Conservation (phyloP, 2,888 invertebrate species). For the Acrobasis consociella region DNA sequence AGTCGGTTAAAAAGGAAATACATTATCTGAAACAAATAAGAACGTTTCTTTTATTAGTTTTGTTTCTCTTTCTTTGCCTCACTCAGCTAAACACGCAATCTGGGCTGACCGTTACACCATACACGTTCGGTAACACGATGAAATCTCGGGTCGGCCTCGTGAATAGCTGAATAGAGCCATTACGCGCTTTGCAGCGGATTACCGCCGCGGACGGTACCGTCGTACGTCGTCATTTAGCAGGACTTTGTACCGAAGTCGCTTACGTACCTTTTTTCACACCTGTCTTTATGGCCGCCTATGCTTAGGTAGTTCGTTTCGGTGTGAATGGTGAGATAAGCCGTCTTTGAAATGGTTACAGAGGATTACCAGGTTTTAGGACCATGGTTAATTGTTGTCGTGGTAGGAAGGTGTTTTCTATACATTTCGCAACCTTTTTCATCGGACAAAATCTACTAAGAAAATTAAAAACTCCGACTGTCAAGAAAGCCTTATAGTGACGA, state of each 20-base stretch:
- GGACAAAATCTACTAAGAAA: too few relatives aligned
- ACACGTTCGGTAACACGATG: neutral
- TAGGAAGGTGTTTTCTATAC: too few relatives aligned
- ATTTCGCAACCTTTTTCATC: too few relatives aligned
- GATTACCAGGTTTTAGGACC: too few relatives aligned
- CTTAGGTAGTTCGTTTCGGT: neutral
- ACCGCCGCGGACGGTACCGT: neutral
- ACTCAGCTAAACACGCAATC: conserved; percentile 8
- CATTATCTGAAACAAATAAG: neutral
- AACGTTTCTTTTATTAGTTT: conserved; percentile 15
- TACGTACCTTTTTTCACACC: neutral
- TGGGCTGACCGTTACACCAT: conserved; percentile 3
- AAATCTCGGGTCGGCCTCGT: conserved; percentile 6
- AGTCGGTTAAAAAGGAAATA: neutral
- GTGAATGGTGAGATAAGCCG: neutral
- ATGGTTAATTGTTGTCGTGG: too few relatives aligned
- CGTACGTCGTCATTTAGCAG: conserved; percentile 1
- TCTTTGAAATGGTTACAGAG: too few relatives aligned
- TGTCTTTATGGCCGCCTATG: neutral
- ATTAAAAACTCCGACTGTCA: too few relatives aligned
- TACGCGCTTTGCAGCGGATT: conserved; percentile 8
- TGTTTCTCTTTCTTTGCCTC: conserved; percentile 7
- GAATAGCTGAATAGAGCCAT: conserved; percentile 1
- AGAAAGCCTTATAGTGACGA: too few relatives aligned
- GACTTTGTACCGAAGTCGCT: neutral